Percentiles rank a stretch among this genome's conserved stretches.
phyloP scores from a whole-genome alignment of 1,140 invertebrate species.

The Vanessa atalanta region DNA sequence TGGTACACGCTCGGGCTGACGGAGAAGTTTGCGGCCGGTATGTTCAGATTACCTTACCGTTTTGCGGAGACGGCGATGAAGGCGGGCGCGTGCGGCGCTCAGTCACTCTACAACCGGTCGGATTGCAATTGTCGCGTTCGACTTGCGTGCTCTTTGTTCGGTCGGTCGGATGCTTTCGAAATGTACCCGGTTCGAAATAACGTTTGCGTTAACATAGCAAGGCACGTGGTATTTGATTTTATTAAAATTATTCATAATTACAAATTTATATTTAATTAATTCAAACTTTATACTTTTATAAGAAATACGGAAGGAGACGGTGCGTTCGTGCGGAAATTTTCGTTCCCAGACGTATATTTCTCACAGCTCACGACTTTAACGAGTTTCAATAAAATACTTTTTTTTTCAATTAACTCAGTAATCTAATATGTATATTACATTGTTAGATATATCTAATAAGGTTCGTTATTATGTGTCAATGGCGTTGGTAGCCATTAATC shows the following conservation, averaged over 20 bases:
- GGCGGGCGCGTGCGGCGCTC: slow-evolving; percentile 46
- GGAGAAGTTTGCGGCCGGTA: slow-evolving; percentile 70
- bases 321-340: slow-evolving; percentile 28
- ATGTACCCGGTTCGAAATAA: slow-evolving; percentile 60
- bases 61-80: slow-evolving; percentile 49
- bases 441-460: slow-evolving; percentile 25
- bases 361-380: not conserved
- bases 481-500: slow-evolving; percentile 36
- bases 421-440: not conserved
- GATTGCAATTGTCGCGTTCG: slow-evolving; percentile 59
- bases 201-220: slow-evolving; percentile 44
- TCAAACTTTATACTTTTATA: not conserved
- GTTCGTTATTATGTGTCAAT: slow-evolving; percentile 21
- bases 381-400: too few relatives aligned
- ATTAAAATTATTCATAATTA: slow-evolving; percentile 42
- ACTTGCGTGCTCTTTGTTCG: slow-evolving; percentile 72
- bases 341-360: slow-evolving; percentile 5
- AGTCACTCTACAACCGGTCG: slow-evolving; percentile 51
- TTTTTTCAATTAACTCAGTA: too few relatives aligned
- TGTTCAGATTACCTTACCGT: slow-evolving; percentile 49
- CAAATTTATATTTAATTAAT: slow-evolving; percentile 54
- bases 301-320: slow-evolving; percentile 10
- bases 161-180: slow-evolving; percentile 67
- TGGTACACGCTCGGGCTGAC: slow-evolving; percentile 57
- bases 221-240: slow-evolving; percentile 51